Evolutionary conservation across 2,797 vertebrate genomes (phyloP).

Genomic region (Rhyacichthys aspro): DNA sequence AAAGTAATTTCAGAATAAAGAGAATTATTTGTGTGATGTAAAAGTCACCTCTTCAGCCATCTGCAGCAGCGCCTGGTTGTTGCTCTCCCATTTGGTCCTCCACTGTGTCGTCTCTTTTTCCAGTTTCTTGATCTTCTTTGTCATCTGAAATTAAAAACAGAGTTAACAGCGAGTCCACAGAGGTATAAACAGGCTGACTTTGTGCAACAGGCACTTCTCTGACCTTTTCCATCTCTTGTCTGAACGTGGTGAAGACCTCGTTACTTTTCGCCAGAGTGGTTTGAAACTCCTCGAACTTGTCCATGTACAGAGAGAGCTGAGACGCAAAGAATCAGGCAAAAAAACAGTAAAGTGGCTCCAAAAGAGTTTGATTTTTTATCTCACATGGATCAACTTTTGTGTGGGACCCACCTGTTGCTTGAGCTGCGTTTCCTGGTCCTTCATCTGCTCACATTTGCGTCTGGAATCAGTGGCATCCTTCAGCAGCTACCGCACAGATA

Average conservation of each 20-base stretch:
- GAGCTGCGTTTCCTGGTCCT: slow-evolving; percentile 94
- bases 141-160: slow-evolving; percentile 84
- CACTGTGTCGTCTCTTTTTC: slow-evolving; percentile 97
- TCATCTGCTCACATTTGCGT: slow-evolving; percentile 97
- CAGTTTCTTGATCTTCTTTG: slow-evolving; percentile 99
- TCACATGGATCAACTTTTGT: not conserved
- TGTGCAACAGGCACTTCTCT: not conserved
- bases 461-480: slow-evolving; percentile 95
- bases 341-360: not conserved
- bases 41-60: slow-evolving; percentile 97
- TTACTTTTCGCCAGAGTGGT: slow-evolving; percentile 98
- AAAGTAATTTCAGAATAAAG: too few relatives aligned
- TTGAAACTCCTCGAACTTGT: slow-evolving; percentile 99
- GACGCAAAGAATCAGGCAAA: not conserved
- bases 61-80: slow-evolving; percentile 97
- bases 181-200: not conserved
- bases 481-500: slow-evolving; percentile 81
- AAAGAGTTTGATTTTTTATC: not conserved
- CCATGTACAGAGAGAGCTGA: slow-evolving; percentile 97
- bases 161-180: slow-evolving; percentile 1
- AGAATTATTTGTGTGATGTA: not conserved
- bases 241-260: slow-evolving; percentile 97
- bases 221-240: slow-evolving; percentile 99
- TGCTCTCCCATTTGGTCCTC: slow-evolving; percentile 98
- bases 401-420: slow-evolving; percentile 88